Base-by-base conservation (phyloP, 1,140 invertebrate genomes). In the Scaptodrosophila lebanonensis region DNA sequence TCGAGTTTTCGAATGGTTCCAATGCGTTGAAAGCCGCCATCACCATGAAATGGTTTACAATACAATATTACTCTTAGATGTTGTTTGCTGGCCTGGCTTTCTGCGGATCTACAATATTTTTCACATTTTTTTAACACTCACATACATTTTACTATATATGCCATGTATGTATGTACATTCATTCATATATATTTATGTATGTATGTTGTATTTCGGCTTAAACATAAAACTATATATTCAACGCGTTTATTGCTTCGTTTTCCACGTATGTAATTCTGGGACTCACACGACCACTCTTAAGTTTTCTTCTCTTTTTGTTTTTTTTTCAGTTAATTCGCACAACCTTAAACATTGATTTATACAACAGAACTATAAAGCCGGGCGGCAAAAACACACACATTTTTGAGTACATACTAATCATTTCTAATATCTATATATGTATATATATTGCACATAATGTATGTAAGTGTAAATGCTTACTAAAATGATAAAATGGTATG, bases 211-310 rank as follows among this genome's bases (percentile, higher is more conserved):
- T 69, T 4, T 11, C 32, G 6, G 12, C 76, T 79, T 79, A 75
- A 65, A 75, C 44, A 57, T 79, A 82, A 73, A 82, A 82, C 70
- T 56, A 54, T 76, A 83, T 82, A 66, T 63, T 70, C 12, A 64
- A 64, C 60, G 66, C 66, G 67, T 59, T 82, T 82, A 82, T 82
- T 82, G 75, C 75, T 82, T 79, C 57, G 44, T 35, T 67, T 67
- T 36, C n/a, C n/a, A n/a, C n/a, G n/a, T 56, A 50, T 66, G 39
- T 30, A 29, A 36, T 70, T 66, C 15, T 57, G 69, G 71, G 69
- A 73, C 59, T 49, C 44, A 66, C 65, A 49, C 52, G 58, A 67
- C 45, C 72, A 25, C 45, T 33, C 8, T 25, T 25, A 3, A 25
- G 22, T 33, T 33, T 49, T 50, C 45, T 29, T 20, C 47, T 18